Evolutionary conservation across 2,888 invertebrate genomes (phyloP).

Genomic region (Drosophila incognita): DNA sequence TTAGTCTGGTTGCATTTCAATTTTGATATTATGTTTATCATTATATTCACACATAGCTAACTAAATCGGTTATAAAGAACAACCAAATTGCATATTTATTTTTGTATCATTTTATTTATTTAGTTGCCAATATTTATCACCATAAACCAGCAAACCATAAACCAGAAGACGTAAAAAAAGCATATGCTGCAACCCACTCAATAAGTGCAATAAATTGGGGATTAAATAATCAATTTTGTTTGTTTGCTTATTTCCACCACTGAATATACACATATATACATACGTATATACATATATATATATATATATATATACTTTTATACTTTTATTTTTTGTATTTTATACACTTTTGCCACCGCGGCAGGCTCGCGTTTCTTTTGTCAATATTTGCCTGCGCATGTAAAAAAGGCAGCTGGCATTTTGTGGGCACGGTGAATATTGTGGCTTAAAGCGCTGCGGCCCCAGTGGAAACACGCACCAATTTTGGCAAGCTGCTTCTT

Average conservation of each 20-base stretch:
- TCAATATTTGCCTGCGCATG: conserved; percentile 47
- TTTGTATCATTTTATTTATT: neutral
- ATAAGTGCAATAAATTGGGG: neutral
- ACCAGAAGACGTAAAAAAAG: neutral
- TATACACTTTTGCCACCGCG: neutral
- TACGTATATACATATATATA: too few relatives aligned
- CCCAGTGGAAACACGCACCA: conserved; percentile 15
- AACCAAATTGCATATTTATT: neutral
- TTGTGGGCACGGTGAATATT: neutral
- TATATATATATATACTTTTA: neutral
- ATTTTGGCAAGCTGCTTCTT: conserved; percentile 20
- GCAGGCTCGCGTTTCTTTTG: conserved; percentile 18
- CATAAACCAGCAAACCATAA: neutral
- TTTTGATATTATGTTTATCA: neutral
- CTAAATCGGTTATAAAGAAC: neutral
- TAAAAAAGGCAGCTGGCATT: conserved; percentile 39
- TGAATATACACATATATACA: neutral
- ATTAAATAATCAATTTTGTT: conserved; percentile 37
- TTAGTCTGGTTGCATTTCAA: neutral
- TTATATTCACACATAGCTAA: neutral
- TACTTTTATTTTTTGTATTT: neutral
- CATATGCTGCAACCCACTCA: neutral
- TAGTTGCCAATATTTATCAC: neutral
- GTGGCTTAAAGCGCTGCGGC: conserved; percentile 19
- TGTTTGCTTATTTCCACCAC: conserved; percentile 6